A percentile compares a stretch with the other conserved stretches of the same genome.
phyloP scores from a whole-genome alignment of 2,113 vertebrate genomes.

The Hippocampus comes region DNA sequence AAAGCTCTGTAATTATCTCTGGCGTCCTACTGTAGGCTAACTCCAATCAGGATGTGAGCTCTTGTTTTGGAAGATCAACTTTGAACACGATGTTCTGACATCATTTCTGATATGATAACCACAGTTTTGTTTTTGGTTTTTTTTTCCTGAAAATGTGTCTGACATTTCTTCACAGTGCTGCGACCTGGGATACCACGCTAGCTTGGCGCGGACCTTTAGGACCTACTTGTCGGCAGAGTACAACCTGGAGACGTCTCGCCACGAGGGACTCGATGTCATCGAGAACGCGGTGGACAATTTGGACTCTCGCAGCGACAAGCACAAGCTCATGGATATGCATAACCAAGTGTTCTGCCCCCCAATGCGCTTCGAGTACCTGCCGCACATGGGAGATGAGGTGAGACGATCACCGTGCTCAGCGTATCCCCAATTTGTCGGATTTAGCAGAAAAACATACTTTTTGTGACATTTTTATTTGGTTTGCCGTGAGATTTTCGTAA shows the following conservation, averaged over 20 bases:
- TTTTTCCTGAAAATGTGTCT: neutral
- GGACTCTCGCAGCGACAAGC: conserved; percentile 95
- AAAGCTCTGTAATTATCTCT: conserved; percentile 64
- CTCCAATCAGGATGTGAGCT: conserved; percentile 1
- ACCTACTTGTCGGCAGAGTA: conserved; percentile 97
- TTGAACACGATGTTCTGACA: conserved; percentile 20
- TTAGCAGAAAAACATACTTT: neutral
- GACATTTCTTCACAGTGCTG: conserved; percentile 79
- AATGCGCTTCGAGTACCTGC: conserved; percentile 95
- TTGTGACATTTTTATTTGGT: too few species aligned
- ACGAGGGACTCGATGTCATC: conserved; percentile 92
- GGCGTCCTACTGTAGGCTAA: conserved; percentile 53
- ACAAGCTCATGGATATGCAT: conserved; percentile 98
- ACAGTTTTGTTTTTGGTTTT: neutral
- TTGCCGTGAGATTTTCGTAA: too few species aligned
- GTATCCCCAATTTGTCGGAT: neutral
- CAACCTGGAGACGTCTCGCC: conserved; percentile 94
- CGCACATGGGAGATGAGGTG: conserved; percentile 98
- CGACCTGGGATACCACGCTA: conserved; percentile 93
- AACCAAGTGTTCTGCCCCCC: conserved; percentile 98
- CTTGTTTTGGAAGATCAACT: conserved; percentile 43
- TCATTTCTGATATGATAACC: neutral
- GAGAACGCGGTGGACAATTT: conserved; percentile 95
- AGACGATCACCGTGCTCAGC: conserved; percentile 4
- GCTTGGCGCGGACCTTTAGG: conserved; percentile 90